Conservation (phyloP, 1,140 invertebrate species). For the Bombus sylvicola region DNA sequence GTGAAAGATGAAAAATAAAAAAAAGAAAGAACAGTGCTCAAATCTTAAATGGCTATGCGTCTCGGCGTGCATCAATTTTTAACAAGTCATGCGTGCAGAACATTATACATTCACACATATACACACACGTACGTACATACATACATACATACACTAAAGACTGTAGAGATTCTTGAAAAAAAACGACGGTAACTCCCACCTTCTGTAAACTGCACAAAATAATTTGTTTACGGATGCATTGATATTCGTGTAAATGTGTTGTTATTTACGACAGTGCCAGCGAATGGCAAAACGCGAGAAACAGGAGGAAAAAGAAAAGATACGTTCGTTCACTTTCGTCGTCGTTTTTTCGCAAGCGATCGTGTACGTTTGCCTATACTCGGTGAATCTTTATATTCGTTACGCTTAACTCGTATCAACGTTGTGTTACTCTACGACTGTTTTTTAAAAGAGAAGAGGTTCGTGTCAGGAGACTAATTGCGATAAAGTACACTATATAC, state of each 20-base stretch:
- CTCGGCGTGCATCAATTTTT: background rate
- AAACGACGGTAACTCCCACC: slow-evolving; percentile 20
- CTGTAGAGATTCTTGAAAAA: slow-evolving; percentile 42
- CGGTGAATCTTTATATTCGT: slow-evolving; percentile 29
- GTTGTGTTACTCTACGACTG: slow-evolving; percentile 33
- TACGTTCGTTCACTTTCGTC: slow-evolving; percentile 8
- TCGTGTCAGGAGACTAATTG: slow-evolving; percentile 8
- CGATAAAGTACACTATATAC: slow-evolving; percentile 29
- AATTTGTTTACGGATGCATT: slow-evolving; percentile 38
- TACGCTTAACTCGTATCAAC: slow-evolving; percentile 39
- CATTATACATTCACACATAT: background rate
- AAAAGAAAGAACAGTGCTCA: slow-evolving; percentile 28
- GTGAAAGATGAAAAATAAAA: background rate
- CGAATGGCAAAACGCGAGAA: background rate
- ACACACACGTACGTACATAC: background rate
- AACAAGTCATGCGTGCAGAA: background rate
- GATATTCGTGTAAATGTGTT: slow-evolving; percentile 20
- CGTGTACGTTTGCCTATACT: slow-evolving; percentile 8
- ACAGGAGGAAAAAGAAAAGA: background rate
- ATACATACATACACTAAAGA: slow-evolving; percentile 24
- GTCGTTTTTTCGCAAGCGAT: background rate
- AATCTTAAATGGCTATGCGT: slow-evolving; percentile 33
- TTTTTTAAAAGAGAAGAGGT: background rate
- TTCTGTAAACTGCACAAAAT: slow-evolving; percentile 48
- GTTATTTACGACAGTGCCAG: slow-evolving; percentile 11